These are phyloP conservation scores for Strigops habroptila DNA, from an alignment of 2,113 vertebrate species.

Conservation along the genomic window DNA sequence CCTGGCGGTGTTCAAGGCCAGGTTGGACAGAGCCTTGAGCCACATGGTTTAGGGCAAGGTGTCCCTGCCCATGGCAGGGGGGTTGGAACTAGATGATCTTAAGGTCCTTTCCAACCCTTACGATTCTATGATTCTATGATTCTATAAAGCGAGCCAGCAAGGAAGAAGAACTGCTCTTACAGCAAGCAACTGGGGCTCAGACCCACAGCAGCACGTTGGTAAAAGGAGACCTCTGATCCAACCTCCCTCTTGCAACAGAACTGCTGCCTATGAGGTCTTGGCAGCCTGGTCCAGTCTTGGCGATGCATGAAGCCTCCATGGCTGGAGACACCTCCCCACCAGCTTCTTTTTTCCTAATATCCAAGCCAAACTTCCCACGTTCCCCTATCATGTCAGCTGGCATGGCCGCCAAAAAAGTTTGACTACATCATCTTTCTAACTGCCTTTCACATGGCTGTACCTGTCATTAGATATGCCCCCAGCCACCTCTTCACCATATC, in stretches of 20 bases:
- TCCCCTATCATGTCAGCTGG: background rate
- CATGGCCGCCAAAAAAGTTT: background rate
- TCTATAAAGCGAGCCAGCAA: too few relatives aligned
- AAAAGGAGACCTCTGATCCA: background rate
- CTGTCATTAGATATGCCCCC: background rate
- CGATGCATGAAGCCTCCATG: background rate
- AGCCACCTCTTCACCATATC: background rate
- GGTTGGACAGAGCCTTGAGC: too few relatives aligned
- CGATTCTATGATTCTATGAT: too few relatives aligned
- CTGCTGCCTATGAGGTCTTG: background rate
- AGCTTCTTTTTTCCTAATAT: background rate
- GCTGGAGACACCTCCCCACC: background rate
- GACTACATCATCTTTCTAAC: background rate
- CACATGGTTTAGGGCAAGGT: too few relatives aligned
- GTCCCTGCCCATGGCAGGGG: too few relatives aligned
- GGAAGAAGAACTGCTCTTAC: background rate
- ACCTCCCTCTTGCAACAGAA: background rate
- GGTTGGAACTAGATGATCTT: too few relatives aligned
- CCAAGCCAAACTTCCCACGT: background rate
- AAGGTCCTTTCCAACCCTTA: too few relatives aligned
- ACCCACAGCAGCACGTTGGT: accelerated
- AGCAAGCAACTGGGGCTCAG: accelerated
- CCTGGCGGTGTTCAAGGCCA: too few relatives aligned
- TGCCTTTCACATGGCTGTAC: background rate
- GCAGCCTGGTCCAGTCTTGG: background rate